A percentile compares a stretch with the other conserved stretches of the same genome.
These are phyloP conservation scores for Leucophora obtusa DNA, from an alignment of 2,888 invertebrate genomes.

Conservation along the genomic window DNA sequence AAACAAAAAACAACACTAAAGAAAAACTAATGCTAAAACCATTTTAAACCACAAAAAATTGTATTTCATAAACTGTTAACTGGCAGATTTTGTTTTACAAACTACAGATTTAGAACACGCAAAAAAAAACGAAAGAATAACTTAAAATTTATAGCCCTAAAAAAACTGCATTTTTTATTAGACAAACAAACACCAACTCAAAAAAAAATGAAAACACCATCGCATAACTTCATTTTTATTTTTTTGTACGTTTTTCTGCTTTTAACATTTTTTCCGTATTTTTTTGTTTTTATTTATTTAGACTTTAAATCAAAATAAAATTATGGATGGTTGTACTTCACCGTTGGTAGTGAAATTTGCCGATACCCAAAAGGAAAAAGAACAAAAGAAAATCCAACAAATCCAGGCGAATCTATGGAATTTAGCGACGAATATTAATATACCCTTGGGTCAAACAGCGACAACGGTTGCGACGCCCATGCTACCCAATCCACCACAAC, in stretches of 20 bases:
- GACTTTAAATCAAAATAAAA: slow-evolving; percentile 97
- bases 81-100: not conserved
- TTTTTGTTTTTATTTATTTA: slow-evolving; percentile 68
- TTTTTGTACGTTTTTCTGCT: slow-evolving; percentile 14
- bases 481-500: slow-evolving; percentile 78
- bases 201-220: slow-evolving; percentile 18
- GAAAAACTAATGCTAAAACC: not conserved
- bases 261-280: not conserved
- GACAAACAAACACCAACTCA: not conserved
- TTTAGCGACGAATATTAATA: slow-evolving; percentile 82
- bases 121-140: not conserved
- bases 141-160: slow-evolving; percentile 55
- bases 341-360: slow-evolving; percentile 99
- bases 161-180: slow-evolving; percentile 37
- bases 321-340: slow-evolving; percentile 99
- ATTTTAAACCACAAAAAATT: slow-evolving; percentile 3
- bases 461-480: slow-evolving; percentile 80
- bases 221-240: slow-evolving; percentile 38
- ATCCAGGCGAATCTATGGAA: slow-evolving; percentile 96
- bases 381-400: slow-evolving; percentile 96
- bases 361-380: slow-evolving; percentile 99
- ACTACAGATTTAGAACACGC: not conserved
- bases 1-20: no score
- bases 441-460: slow-evolving; percentile 80
- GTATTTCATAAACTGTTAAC: slow-evolving; percentile 43